phyloP scores from a whole-genome alignment of 2,113 vertebrate species.

The Callospermophilus lateralis region DNA sequence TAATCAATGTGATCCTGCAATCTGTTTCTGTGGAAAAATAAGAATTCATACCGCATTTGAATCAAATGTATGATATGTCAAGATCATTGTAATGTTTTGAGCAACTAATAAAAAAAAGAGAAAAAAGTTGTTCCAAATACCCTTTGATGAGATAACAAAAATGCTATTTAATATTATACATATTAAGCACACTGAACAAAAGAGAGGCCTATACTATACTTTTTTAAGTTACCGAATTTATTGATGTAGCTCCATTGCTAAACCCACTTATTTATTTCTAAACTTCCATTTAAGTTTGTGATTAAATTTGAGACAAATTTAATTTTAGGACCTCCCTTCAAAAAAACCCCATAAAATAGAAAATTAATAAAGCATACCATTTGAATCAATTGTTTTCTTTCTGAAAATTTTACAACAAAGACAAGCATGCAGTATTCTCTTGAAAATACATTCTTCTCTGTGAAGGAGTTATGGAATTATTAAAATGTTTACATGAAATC shows the following conservation, averaged over 20 bases:
- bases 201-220: neutral
- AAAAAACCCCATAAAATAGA: neutral
- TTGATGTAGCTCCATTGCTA: neutral
- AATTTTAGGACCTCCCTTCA: neutral
- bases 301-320: neutral
- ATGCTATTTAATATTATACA: neutral
- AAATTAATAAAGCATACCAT: neutral
- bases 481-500: neutral
- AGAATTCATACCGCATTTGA: too few species aligned
- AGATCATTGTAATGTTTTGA: too few species aligned
- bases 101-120: too few species aligned
- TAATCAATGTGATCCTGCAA: too few species aligned
- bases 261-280: neutral
- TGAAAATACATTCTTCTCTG: neutral
- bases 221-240: neutral
- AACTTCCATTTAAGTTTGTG: neutral
- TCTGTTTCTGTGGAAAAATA: too few species aligned
- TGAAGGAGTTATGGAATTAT: neutral
- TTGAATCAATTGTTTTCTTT: neutral
- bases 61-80: too few species aligned
- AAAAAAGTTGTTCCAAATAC: neutral
- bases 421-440: neutral
- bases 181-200: neutral
- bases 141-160: conserved; percentile 42
- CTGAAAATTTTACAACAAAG: neutral